Evolutionary conservation across 53 echinoderm and acorn worm genomes (phyloP).

Genomic region (Glandiceps talaboti): DNA sequence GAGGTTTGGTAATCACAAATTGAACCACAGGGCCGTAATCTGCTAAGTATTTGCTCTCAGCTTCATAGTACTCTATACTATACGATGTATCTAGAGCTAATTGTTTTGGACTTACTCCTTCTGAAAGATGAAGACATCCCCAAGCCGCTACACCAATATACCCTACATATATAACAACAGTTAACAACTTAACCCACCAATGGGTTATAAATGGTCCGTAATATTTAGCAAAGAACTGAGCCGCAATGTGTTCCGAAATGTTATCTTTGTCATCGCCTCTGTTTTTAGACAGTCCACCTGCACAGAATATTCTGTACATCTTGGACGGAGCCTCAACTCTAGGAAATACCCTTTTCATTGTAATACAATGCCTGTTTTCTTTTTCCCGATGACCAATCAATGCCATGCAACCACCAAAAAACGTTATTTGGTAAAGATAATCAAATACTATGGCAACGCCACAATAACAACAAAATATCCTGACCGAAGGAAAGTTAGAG

Average conservation of each 20-base stretch:
- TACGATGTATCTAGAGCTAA: conserved; percentile 33
- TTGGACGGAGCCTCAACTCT: conserved; percentile 42
- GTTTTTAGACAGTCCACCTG: conserved; percentile 26
- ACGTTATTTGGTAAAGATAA: conserved; percentile 50
- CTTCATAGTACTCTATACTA: conserved; percentile 14
- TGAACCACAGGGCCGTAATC: conserved; percentile 36
- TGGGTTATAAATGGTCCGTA: conserved; percentile 35
- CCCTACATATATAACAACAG: conserved; percentile 11
- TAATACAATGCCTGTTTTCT: conserved; percentile 53
- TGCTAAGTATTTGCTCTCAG: conserved; percentile 11
- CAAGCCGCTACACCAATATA: conserved; percentile 26
- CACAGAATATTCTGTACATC: conserved; percentile 58
- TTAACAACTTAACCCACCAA: conserved; percentile 9
- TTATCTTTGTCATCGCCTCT: not conserved
- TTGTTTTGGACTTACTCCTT: conserved; percentile 19
- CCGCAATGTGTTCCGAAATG: conserved; percentile 18
- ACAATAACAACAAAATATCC: conserved; percentile 41
- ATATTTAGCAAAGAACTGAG: conserved; percentile 37
- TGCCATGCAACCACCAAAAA: conserved; percentile 80
- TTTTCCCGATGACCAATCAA: conserved; percentile 69
- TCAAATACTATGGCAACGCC: conserved; percentile 45
- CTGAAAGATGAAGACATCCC: conserved; percentile 28
- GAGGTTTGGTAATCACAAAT: conserved; percentile 15
- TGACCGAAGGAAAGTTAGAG: conserved; percentile 30
- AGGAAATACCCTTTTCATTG: conserved; percentile 40